A percentile compares a stretch with the other conserved stretches of the same genome.
Evolutionary conservation across 2,797 vertebrate species (phyloP).

Genomic region (Peromyscus nudipes): DNA sequence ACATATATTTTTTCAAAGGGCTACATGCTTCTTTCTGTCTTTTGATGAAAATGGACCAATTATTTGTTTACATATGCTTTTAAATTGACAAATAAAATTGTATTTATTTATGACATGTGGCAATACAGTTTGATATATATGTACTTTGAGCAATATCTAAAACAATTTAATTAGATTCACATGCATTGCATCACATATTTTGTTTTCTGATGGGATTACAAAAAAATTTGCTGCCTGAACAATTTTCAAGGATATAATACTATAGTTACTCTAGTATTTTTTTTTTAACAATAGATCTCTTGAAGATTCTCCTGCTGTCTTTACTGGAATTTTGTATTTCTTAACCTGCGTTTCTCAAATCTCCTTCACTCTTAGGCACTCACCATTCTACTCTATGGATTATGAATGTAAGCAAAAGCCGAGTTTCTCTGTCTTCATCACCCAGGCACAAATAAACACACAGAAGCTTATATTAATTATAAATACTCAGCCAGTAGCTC

Average conservation of each 20-base stretch:
- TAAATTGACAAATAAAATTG: constrained; percentile 5
- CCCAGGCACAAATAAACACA: no score
- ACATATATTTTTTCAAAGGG: constrained; percentile 27
- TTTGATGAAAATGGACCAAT: not conserved
- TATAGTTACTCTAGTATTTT: not conserved
- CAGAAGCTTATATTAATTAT: no score
- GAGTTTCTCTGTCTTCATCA: no score
- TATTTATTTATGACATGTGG: not conserved
- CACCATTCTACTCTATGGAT: not conserved
- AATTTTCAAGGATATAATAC: not conserved
- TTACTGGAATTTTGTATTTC: not conserved
- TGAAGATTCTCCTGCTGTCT: not conserved
- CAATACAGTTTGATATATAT: not conserved
- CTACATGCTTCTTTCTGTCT: not conserved
- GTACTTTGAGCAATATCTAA: not conserved
- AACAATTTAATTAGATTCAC: not conserved
- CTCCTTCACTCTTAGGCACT: not conserved
- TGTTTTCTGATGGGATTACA: not conserved
- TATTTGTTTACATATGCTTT: constrained; percentile 21
- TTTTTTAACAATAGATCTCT: not conserved
- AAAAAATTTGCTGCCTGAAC: not conserved
- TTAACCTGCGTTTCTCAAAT: not conserved
- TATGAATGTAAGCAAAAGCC: no score
- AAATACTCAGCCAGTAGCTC: no score
- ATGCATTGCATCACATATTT: not conserved